A percentile compares a stretch with the other conserved stretches of the same genome.
These are phyloP conservation scores for Coracopsis vasa DNA, from an alignment of 2,113 vertebrate genomes.

Conservation along the genomic window DNA sequence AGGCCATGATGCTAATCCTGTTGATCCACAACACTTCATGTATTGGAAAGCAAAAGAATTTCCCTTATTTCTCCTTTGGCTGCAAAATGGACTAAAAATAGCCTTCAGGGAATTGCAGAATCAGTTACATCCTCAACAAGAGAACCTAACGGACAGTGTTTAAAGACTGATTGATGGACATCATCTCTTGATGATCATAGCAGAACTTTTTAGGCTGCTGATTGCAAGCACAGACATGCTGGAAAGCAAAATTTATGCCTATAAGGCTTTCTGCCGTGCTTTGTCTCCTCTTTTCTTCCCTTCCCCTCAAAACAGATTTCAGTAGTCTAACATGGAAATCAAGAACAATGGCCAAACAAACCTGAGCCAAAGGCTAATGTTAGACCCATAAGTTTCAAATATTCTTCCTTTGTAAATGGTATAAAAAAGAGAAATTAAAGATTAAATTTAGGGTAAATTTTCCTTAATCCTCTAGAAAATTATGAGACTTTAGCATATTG, in stretches of 20 bases:
- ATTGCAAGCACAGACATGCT: conserved; percentile 57
- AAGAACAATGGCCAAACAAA: background rate
- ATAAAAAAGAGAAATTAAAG: background rate
- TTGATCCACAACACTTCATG: conserved; percentile 39
- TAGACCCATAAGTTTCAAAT: background rate
- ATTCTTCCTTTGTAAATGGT: background rate
- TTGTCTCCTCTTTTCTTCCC: conserved; percentile 3
- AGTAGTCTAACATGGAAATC: background rate
- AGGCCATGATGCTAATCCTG: conserved; percentile 22
- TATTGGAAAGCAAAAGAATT: conserved; percentile 30
- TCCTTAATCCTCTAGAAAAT: background rate
- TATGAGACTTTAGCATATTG: background rate
- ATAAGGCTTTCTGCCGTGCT: background rate
- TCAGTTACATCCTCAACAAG: conserved; percentile 34
- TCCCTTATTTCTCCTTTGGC: conserved; percentile 23
- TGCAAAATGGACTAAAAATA: conserved; percentile 25
- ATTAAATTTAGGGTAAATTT: background rate
- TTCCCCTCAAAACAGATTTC: conserved; percentile 13
- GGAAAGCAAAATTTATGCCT: conserved; percentile 34
- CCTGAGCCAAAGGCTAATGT: background rate
- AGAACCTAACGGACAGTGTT: conserved; percentile 6
- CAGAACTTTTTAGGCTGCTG: conserved; percentile 54
- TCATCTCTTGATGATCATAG: conserved; percentile 62
- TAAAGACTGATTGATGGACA: conserved; percentile 60
- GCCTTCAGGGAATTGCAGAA: conserved; percentile 5